A percentile compares a stretch with the other conserved stretches of the same genome.
Conservation (phyloP, 2,113 vertebrate species). For the Leucosticte australis region DNA sequence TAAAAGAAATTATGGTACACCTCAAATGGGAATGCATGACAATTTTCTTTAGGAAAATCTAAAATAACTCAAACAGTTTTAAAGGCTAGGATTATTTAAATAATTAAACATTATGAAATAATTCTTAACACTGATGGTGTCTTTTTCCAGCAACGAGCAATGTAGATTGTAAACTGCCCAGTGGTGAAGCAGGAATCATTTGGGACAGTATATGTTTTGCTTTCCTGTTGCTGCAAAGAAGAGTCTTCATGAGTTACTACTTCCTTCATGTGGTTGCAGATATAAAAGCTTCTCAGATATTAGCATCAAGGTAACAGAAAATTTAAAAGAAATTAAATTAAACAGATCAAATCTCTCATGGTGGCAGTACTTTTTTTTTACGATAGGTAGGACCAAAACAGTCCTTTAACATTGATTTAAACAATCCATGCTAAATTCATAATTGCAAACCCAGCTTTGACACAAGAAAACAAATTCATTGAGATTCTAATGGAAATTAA, state of each 20-base stretch:
- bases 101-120: not conserved
- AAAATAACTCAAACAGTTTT: not conserved
- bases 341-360: not conserved
- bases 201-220: slow-evolving; percentile 99
- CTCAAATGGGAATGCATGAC: not conserved
- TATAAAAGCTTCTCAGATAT: slow-evolving; percentile 94
- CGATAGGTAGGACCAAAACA: not conserved
- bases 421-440: not conserved
- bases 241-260: slow-evolving; percentile 99
- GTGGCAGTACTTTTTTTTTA: not conserved
- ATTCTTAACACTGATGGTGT: not conserved
- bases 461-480: not conserved
- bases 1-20: not conserved
- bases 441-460: not conserved
- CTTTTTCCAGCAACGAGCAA: slow-evolving; percentile 71
- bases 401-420: not conserved
- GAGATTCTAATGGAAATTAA: not conserved
- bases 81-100: not conserved
- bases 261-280: slow-evolving; percentile 97
- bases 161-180: slow-evolving; percentile 85
- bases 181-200: slow-evolving; percentile 94
- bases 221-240: slow-evolving; percentile 93
- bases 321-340: not conserved
- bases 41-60: not conserved
- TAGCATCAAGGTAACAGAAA: slow-evolving; percentile 88